Evolutionary conservation across 2,113 vertebrate genomes (phyloP).

Genomic region (Calonectris borealis): DNA sequence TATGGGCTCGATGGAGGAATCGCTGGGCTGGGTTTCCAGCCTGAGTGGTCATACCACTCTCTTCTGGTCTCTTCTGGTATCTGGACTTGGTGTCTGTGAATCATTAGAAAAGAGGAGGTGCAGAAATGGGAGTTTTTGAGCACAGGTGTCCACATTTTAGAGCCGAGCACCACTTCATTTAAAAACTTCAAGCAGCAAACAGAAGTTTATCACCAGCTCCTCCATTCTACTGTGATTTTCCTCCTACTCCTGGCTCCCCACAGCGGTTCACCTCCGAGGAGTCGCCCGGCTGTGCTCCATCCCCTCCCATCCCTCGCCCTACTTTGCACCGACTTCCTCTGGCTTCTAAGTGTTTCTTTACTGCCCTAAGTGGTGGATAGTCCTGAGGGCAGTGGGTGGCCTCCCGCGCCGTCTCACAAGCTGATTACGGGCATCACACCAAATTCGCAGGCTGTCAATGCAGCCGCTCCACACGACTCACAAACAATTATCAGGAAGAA

Average conservation of each 20-base stretch:
- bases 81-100: neutral
- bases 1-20: rapidly evolving
- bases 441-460: conserved; percentile 65
- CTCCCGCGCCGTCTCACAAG: neutral
- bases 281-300: rapidly evolving
- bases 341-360: neutral
- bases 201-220: neutral
- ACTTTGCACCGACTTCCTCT: neutral
- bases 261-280: rapidly evolving
- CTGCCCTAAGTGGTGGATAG: neutral
- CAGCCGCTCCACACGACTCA: conserved; percentile 8
- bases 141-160: neutral
- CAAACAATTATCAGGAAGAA: conserved; percentile 70
- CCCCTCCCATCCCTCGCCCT: neutral
- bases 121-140: neutral
- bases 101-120: neutral
- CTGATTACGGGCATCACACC: conserved; percentile 58
- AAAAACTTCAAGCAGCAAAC: neutral
- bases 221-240: neutral
- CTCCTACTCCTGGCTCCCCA: neutral
- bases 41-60: neutral
- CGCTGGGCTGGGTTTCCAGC: rapidly evolving
- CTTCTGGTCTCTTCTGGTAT: neutral
- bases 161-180: rapidly evolving
- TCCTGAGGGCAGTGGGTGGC: conserved; percentile 23